A percentile compares a stretch with the other conserved stretches of the same genome.
phyloP scores from a whole-genome alignment of 2,888 invertebrate genomes.

The Tenthredo notha region DNA sequence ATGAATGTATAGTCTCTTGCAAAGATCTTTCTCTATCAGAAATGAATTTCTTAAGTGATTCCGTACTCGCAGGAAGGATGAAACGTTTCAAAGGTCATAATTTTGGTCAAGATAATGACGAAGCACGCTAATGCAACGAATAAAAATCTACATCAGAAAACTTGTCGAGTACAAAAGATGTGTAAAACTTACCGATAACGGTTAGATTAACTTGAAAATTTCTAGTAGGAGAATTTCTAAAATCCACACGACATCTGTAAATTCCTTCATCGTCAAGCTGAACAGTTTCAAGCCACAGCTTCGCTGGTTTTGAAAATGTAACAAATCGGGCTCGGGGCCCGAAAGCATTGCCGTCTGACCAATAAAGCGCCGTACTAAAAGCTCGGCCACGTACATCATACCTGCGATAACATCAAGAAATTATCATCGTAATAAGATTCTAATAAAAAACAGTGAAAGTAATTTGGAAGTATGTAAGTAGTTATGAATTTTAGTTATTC shows the following conservation, averaged over 20 bases:
- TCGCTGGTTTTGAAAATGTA: conserved; percentile 80
- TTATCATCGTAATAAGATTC: background rate
- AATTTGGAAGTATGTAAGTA: background rate
- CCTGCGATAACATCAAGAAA: conserved; percentile 64
- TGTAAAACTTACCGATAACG: conserved; percentile 78
- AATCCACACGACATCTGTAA: conserved; percentile 81
- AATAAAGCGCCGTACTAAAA: conserved; percentile 79
- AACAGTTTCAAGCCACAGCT: conserved; percentile 79
- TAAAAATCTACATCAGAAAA: background rate
- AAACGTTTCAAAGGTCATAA: too few species aligned
- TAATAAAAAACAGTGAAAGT: background rate
- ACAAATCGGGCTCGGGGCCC: conserved; percentile 80
- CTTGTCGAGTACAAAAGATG: background rate
- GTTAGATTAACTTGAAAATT: conserved; percentile 81
- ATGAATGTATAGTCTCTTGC: too few species aligned
- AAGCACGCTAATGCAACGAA: background rate
- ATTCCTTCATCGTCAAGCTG: conserved; percentile 76
- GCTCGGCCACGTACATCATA: conserved; percentile 80
- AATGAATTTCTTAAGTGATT: too few species aligned
- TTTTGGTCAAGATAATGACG: too few species aligned
- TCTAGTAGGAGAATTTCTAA: conserved; percentile 80
- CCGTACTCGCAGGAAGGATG: too few species aligned
- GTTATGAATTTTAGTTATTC: background rate
- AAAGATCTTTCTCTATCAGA: too few species aligned
- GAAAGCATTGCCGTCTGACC: conserved; percentile 79